These are phyloP conservation scores for Anoplopoma fimbria DNA, from an alignment of 2,113 vertebrate genomes.

Conservation along the genomic window DNA sequence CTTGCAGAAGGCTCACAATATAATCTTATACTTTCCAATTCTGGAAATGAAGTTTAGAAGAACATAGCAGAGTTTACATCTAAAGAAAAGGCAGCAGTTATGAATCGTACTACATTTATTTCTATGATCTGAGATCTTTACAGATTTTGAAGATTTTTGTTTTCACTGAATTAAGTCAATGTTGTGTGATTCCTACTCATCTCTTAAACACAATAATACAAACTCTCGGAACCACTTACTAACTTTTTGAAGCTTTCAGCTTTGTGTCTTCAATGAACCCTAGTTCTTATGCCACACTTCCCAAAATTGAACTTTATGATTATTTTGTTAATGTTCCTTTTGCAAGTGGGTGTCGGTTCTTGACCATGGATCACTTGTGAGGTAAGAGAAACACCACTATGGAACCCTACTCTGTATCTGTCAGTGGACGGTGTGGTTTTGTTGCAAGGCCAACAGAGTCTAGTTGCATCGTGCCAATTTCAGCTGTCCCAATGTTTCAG, in stretches of 20 bases:
- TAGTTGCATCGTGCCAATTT: neutral
- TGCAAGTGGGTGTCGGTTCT: neutral
- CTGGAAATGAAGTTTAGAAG: slow-evolving; percentile 9
- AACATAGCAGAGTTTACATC: slow-evolving; percentile 10
- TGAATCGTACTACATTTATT: slow-evolving; percentile 10
- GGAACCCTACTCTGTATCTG: no score
- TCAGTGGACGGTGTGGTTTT: neutral
- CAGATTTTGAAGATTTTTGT: neutral
- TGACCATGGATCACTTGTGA: neutral
- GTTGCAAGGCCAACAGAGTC: neutral
- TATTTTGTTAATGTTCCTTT: neutral
- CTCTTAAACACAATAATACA: neutral
- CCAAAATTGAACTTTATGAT: neutral
- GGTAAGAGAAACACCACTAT: neutral
- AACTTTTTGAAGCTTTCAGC: neutral
- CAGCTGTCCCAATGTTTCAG: neutral
- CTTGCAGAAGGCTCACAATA: slow-evolving; percentile 17
- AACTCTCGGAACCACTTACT: slow-evolving; percentile 2
- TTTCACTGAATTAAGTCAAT: neutral
- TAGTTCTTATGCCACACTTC: neutral
- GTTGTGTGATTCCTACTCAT: neutral
- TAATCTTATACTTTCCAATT: neutral
- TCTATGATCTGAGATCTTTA: slow-evolving; percentile 14
- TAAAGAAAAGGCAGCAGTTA: slow-evolving; percentile 15
- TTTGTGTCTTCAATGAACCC: neutral